Conservation (phyloP, 2,797 vertebrate species). For the Gallinago solitaria region DNA sequence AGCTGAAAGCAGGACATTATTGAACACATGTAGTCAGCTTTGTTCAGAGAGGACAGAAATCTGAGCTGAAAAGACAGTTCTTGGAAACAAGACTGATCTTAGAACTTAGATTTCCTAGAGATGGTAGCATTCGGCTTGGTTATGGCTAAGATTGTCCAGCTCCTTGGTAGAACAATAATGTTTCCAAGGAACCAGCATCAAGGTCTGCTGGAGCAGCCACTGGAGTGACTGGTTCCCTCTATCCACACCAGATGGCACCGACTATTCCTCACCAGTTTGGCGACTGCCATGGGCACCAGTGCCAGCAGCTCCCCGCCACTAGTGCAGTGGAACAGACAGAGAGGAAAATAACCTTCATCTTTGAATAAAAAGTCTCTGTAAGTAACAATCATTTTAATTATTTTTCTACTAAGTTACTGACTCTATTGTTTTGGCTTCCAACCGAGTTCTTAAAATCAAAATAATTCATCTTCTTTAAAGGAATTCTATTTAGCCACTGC, state of each 20-base stretch:
- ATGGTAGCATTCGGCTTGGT: background rate
- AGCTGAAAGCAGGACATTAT: background rate
- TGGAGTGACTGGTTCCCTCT: background rate
- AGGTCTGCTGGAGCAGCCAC: background rate
- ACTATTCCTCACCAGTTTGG: rapidly evolving
- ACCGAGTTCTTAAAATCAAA: constrained; percentile 10
- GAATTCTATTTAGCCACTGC: background rate
- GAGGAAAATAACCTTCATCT: background rate
- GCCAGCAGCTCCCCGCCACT: background rate
- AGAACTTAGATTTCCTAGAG: background rate
- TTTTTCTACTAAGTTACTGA: background rate
- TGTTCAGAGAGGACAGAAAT: rapidly evolving
- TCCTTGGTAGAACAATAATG: background rate
- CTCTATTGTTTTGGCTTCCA: background rate
- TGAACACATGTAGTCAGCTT: background rate
- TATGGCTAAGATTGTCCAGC: background rate
- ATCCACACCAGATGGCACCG: too few species aligned
- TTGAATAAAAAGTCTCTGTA: background rate
- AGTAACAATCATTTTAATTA: background rate
- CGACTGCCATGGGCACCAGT: rapidly evolving
- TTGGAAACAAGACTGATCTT: background rate
- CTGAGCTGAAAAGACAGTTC: background rate
- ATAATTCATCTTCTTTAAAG: background rate
- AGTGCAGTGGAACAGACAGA: background rate
- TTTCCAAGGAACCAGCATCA: background rate